Base-by-base conservation (phyloP, 2,797 vertebrate species). In the Tenualosa ilisha region DNA sequence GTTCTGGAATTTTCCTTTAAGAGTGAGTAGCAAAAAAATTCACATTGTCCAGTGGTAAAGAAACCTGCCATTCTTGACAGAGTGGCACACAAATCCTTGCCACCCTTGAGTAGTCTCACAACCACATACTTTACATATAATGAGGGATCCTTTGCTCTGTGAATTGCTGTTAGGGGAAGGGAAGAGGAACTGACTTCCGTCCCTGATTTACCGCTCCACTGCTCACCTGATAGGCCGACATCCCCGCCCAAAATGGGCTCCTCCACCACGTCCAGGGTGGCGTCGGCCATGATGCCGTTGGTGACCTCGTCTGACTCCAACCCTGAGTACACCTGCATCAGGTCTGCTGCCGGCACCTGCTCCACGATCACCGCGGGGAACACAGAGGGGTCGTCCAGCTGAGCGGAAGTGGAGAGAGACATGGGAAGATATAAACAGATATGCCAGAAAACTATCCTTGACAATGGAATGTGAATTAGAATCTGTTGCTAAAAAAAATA, bases 331-430 rank as follows among this genome's bases (percentile, higher is more conserved):
- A 97, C 96, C 91, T 97, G 96, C 93, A 97, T 94, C 89, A 97
- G 94, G 91, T 97, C 97, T 0, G 97, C 93, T 11, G 96, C 90
- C 0, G 96, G 97, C 43, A 97, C 95, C 91, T 97, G 97, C 91
- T 97, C 97, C 54, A 97, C 97, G 1, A 97, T 97, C 88, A 97
- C 96, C 0, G 97, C 96, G 81, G 97, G 97, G 89, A 97, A 97
- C 82, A 97, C 96, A 1, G 96, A 96, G 0, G 97, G 96, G 91
- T 97, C 97, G n/a, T 97, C 97, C 91, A 97, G 93, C 97, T 97
- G 90, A 56, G 84, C 61, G 83, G 89, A 68, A 91, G 31, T 12
- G 40, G 63, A 2, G n/a, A 84, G 51, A 84, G 83, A 65, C 63
- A 54, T 15, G 17, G 13, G 1, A 3, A 3, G 15, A 54, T 54